These are phyloP conservation scores for Umimayanthus kanabou DNA, from an alignment of 92 coral and sea anemone genomes.

Conservation along the genomic window DNA sequence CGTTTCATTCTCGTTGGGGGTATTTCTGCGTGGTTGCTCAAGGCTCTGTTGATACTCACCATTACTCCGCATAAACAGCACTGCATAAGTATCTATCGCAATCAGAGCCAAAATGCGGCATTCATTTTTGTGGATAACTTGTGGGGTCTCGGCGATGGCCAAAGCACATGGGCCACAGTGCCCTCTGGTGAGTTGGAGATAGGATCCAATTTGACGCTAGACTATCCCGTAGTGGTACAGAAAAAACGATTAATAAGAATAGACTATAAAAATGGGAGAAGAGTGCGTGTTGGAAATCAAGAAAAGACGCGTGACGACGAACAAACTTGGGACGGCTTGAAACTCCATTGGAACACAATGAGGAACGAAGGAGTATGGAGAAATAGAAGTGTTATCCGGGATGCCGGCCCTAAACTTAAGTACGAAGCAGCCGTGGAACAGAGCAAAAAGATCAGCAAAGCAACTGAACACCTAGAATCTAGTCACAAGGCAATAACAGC, in stretches of 20 bases:
- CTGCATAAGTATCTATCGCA: slow-evolving; percentile 39
- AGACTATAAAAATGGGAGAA: not conserved
- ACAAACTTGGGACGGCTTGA: not conserved
- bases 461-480: not conserved
- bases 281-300: not conserved
- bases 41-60: slow-evolving; percentile 42
- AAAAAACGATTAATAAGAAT: not conserved
- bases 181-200: no score
- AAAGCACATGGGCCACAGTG: not conserved
- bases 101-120: not conserved
- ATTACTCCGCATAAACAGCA: slow-evolving; percentile 45
- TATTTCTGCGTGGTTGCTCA: slow-evolving; percentile 44
- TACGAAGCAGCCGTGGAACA: not conserved
- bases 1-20: slow-evolving; percentile 43
- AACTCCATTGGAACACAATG: not conserved
- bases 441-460: not conserved
- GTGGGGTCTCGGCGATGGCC: not conserved
- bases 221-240: not conserved
- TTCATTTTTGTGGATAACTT: slow-evolving; percentile 11
- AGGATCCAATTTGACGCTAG: not conserved
- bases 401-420: not conserved
- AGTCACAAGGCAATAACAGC: not conserved
- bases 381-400: not conserved
- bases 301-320: not conserved
- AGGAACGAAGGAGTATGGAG: not conserved